Conservation (phyloP, 2,113 vertebrate species). For the Isichthys henryi region DNA sequence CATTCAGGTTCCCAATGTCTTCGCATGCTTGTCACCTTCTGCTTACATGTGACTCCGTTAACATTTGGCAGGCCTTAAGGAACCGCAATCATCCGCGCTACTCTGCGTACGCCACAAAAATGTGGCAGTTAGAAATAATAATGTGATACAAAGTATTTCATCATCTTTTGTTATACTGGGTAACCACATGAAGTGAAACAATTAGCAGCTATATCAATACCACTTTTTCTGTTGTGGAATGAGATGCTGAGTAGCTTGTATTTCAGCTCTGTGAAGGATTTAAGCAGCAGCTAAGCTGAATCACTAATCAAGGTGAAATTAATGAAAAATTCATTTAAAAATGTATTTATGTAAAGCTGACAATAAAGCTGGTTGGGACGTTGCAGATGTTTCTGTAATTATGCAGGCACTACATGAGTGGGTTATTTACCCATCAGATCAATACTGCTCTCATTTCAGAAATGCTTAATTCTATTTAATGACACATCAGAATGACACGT, state of each 20-base stretch:
- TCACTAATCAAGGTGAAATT: not conserved
- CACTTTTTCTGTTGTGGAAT: not conserved
- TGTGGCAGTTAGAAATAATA: not conserved
- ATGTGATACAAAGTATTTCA: not conserved
- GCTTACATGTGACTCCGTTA: not conserved
- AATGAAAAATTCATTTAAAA: not conserved
- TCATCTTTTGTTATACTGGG: not conserved
- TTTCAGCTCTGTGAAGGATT: not conserved
- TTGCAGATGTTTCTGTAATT: not conserved
- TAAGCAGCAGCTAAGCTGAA: not conserved
- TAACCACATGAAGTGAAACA: conserved; percentile 6
- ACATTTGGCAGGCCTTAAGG: not conserved
- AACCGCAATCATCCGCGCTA: not conserved
- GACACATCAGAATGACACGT: not conserved
- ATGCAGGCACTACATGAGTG: not conserved
- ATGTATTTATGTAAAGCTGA: not conserved
- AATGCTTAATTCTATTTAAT: not conserved
- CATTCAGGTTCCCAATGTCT: not conserved
- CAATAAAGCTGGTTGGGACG: not conserved
- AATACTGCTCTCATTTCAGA: not conserved
- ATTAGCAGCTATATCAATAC: not conserved
- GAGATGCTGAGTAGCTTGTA: not conserved
- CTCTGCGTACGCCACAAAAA: not conserved
- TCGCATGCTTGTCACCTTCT: not conserved
- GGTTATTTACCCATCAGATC: not conserved